Evolutionary conservation across 2,888 invertebrate species (phyloP).

Genomic region (Halictus quadricinctus): DNA sequence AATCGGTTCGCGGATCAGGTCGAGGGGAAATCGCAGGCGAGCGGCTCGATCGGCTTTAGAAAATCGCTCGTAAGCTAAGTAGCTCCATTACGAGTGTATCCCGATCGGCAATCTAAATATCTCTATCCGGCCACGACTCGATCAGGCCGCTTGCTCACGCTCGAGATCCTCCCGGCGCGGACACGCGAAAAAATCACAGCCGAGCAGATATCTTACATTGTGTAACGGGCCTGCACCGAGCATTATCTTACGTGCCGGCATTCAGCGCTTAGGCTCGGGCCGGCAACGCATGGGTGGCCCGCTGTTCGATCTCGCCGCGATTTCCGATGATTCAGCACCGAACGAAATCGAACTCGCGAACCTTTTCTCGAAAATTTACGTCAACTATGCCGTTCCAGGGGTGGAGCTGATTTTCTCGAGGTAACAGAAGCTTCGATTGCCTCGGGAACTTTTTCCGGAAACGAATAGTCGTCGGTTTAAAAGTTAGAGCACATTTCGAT

Average conservation of each 20-base stretch:
- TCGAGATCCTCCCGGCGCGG: conserved; percentile 39
- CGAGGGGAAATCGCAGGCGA: conserved; percentile 25
- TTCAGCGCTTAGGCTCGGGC: conserved; percentile 13
- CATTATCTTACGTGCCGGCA: conserved; percentile 39
- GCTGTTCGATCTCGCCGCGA: background rate
- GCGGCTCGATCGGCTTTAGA: conserved; percentile 35
- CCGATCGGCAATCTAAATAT: conserved; percentile 53
- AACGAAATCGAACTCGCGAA: background rate
- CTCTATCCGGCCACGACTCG: conserved; percentile 57
- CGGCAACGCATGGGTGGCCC: conserved; percentile 20
- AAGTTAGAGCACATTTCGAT: background rate
- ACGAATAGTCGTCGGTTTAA: background rate
- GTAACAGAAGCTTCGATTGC: background rate
- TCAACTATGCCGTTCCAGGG: background rate
- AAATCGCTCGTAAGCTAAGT: conserved; percentile 46
- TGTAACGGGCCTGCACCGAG: conserved; percentile 20
- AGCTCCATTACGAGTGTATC: conserved; percentile 46
- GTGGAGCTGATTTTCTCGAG: background rate
- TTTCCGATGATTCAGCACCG: background rate
- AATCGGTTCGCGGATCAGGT: background rate
- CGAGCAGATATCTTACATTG: conserved; percentile 42
- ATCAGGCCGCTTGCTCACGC: conserved; percentile 53
- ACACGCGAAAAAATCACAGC: conserved; percentile 36
- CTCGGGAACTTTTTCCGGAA: background rate
- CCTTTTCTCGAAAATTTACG: background rate